Evolutionary conservation across 2,888 invertebrate species (phyloP).

Genomic region (Drosophila prostipennis): DNA sequence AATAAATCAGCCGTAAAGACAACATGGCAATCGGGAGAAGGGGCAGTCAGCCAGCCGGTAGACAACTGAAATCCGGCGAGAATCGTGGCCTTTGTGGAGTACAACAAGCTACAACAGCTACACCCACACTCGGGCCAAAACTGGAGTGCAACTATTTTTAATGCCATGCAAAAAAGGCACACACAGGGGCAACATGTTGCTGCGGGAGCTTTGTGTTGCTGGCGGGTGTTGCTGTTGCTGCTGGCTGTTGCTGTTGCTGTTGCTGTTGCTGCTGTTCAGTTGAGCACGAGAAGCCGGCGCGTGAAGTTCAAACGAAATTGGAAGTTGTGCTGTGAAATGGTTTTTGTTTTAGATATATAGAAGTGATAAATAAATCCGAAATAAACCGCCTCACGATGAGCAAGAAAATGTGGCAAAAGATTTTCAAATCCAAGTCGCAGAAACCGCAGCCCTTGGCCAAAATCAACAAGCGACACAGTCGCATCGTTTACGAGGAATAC

Average conservation of each 20-base stretch:
- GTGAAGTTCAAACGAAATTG: slow-evolving; percentile 49
- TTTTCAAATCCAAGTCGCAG: slow-evolving; percentile 83
- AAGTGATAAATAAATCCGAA: slow-evolving; percentile 20
- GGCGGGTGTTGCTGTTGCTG: slow-evolving; percentile 31
- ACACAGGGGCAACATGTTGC: slow-evolving; percentile 60
- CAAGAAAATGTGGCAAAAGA: slow-evolving; percentile 84
- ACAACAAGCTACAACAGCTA: slow-evolving; percentile 30
- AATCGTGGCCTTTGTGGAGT: slow-evolving; percentile 69
- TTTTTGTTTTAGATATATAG: slow-evolving; percentile 33
- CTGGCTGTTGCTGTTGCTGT: not conserved
- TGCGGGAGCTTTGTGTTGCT: slow-evolving; percentile 44
- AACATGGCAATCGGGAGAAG: slow-evolving; percentile 23
- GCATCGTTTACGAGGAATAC: slow-evolving; percentile 79
- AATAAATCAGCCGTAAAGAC: slow-evolving; percentile 70
- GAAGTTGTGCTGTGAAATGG: slow-evolving; percentile 19
- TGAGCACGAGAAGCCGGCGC: slow-evolving; percentile 61
- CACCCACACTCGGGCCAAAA: slow-evolving; percentile 61
- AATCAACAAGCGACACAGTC: slow-evolving; percentile 80
- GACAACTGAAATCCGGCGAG: slow-evolving; percentile 16
- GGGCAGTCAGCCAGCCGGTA: not conserved
- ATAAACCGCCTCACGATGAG: slow-evolving; percentile 72
- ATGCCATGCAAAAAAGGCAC: slow-evolving; percentile 66
- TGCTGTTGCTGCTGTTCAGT: slow-evolving; percentile 48
- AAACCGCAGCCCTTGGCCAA: slow-evolving; percentile 64
- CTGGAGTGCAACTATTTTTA: slow-evolving; percentile 78